Evolutionary conservation across 2,888 invertebrate genomes (phyloP).

Genomic region (Cephalotes varians): DNA sequence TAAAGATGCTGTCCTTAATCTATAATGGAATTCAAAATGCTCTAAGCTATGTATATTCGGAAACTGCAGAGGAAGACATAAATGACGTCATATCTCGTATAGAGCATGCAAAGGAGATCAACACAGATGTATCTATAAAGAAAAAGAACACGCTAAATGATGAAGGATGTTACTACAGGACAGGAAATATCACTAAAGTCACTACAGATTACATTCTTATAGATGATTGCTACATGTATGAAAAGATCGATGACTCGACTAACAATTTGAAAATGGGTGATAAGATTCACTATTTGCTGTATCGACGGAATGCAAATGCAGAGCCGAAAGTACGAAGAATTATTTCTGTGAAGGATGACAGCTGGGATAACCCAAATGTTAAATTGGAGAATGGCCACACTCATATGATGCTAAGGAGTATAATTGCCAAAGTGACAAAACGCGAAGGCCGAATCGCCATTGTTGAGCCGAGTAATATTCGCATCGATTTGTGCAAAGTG

Average conservation of each 20-base stretch:
- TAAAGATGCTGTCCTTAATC: slow-evolving; percentile 69
- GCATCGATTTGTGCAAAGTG: slow-evolving; percentile 88
- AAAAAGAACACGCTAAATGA: neutral
- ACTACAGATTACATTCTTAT: slow-evolving; percentile 87
- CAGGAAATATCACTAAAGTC: slow-evolving; percentile 89
- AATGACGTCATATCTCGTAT: slow-evolving; percentile 71
- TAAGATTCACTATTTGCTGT: slow-evolving; percentile 88
- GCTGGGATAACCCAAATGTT: slow-evolving; percentile 61
- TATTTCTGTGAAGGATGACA: slow-evolving; percentile 84
- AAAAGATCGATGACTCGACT: slow-evolving; percentile 83
- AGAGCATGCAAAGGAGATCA: slow-evolving; percentile 55
- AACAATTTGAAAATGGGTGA: slow-evolving; percentile 86
- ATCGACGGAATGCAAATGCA: slow-evolving; percentile 85
- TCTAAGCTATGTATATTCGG: slow-evolving; percentile 44
- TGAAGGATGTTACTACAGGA: slow-evolving; percentile 77
- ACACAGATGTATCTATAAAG: neutral
- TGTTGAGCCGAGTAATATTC: slow-evolving; percentile 87
- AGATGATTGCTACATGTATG: slow-evolving; percentile 88
- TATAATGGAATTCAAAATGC: slow-evolving; percentile 61
- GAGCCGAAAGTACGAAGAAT: slow-evolving; percentile 88
- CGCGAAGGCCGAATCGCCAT: slow-evolving; percentile 84
- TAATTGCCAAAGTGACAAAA: slow-evolving; percentile 85
- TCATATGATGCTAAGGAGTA: slow-evolving; percentile 74
- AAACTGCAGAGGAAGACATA: slow-evolving; percentile 66
- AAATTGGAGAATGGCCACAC: neutral